Conservation (phyloP, 1,140 invertebrate species). For the Calosoma granatense region DNA sequence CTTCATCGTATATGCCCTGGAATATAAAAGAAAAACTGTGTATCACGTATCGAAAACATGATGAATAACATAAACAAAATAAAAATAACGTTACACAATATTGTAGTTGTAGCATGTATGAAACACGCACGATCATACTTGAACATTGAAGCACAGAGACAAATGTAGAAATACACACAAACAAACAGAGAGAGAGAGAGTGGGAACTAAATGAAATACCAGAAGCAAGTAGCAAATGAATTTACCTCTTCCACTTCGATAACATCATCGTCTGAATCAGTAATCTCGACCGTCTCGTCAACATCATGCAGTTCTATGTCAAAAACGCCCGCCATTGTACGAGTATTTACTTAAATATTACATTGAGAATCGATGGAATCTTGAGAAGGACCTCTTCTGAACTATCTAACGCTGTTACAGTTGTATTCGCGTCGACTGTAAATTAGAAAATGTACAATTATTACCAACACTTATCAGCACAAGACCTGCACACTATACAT, state of each 20-base stretch:
- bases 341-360: conserved; percentile 5
- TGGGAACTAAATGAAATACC: conserved; percentile 13
- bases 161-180: no score
- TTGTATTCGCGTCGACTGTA: not conserved
- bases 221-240: no score
- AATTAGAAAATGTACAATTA: not conserved
- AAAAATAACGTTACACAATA: not conserved
- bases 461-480: not conserved
- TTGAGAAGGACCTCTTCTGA: not conserved
- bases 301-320: conserved; percentile 78
- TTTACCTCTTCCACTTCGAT: conserved; percentile 73
- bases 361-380: not conserved
- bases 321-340: conserved; percentile 69
- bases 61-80: not conserved
- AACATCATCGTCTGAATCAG: conserved; percentile 74
- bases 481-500: not conserved
- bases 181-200: no score
- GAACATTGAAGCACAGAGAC: no score
- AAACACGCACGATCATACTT: no score
- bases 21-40: conserved; percentile 33
- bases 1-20: conserved; percentile 66
- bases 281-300: conserved; percentile 48
- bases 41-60: not conserved
- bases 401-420: not conserved
- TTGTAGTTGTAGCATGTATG: no score